Conservation (phyloP, 2,888 invertebrate genomes). For the Syrista parreyssii region DNA sequence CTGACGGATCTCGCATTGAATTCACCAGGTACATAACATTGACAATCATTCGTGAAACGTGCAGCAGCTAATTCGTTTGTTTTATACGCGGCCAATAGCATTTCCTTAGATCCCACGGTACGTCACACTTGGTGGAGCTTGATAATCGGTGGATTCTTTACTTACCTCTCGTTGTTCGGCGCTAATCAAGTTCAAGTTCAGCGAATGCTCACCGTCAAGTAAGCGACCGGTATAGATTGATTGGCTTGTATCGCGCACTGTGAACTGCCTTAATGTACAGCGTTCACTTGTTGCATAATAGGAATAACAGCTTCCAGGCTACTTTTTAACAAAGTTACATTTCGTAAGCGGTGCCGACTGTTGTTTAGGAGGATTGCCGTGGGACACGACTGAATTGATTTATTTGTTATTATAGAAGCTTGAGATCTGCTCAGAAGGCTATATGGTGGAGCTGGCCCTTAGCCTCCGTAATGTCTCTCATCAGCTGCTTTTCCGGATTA, state of each 20-base stretch:
- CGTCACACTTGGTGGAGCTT: conserved; percentile 86
- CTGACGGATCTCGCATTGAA: conserved; percentile 76
- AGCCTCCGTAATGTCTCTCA: conserved; percentile 76
- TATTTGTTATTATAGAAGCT: conserved; percentile 68
- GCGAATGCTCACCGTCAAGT: conserved; percentile 67
- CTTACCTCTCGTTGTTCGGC: conserved; percentile 83
- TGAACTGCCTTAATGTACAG: not conserved
- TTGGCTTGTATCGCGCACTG: not conserved
- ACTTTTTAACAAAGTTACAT: not conserved
- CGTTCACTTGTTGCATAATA: not conserved
- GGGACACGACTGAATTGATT: conserved; percentile 75
- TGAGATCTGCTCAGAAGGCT: conserved; percentile 77
- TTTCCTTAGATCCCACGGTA: conserved; percentile 81
- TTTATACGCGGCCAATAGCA: conserved; percentile 66
- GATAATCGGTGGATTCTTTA: conserved; percentile 80
- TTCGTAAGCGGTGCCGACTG: not conserved
- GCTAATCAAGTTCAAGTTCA: conserved; percentile 85
- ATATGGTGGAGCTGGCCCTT: conserved; percentile 87
- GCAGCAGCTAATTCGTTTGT: not conserved
- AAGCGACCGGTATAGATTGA: conserved; percentile 22
- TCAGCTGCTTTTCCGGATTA: conserved; percentile 80
- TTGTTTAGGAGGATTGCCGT: not conserved
- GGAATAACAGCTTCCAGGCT: not conserved
- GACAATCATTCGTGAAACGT: not conserved
- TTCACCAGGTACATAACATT: conserved; percentile 71